These are phyloP conservation scores for Acestrorhynchus altus DNA, from an alignment of 2,797 vertebrate genomes.

Conservation along the genomic window DNA sequence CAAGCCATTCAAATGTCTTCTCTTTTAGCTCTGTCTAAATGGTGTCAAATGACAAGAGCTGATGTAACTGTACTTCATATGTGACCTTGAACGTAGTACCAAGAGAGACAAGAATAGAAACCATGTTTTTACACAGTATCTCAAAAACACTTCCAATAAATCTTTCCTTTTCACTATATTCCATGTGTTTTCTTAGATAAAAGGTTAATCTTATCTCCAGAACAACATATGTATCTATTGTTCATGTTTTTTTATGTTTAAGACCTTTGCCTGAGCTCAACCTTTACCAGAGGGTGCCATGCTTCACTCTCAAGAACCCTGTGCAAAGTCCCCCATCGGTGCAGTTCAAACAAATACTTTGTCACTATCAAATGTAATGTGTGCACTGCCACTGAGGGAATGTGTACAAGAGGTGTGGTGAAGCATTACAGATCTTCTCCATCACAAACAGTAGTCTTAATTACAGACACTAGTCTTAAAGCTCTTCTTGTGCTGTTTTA, in stretches of 20 bases:
- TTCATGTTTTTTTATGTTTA: too few species aligned
- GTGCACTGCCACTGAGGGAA: not conserved
- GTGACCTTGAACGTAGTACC: slow-evolving; percentile 44
- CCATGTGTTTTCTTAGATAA: not conserved
- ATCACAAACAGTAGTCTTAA: not conserved
- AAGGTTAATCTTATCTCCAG: not conserved
- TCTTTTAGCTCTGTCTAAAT: slow-evolving; percentile 61
- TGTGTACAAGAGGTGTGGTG: slow-evolving; percentile 4
- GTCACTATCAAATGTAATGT: not conserved
- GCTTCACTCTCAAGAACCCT: slow-evolving; percentile 13
- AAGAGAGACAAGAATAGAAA: slow-evolving; percentile 36
- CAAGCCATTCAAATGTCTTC: slow-evolving; percentile 60
- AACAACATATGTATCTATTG: not conserved
- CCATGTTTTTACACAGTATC: slow-evolving; percentile 20
- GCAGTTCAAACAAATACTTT: slow-evolving; percentile 4
- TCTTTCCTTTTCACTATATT: not conserved
- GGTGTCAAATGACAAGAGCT: slow-evolving; percentile 42
- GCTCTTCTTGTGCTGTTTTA: not conserved
- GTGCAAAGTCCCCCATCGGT: slow-evolving; percentile 1
- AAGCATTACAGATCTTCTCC: not conserved
- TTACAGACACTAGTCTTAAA: not conserved
- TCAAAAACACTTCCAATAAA: slow-evolving; percentile 12
- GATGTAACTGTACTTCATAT: slow-evolving; percentile 39
- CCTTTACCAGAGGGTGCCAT: not conserved
- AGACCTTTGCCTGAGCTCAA: too few species aligned